Conservation (phyloP, 1,140 invertebrate genomes). For the Eubasilissa regina region DNA sequence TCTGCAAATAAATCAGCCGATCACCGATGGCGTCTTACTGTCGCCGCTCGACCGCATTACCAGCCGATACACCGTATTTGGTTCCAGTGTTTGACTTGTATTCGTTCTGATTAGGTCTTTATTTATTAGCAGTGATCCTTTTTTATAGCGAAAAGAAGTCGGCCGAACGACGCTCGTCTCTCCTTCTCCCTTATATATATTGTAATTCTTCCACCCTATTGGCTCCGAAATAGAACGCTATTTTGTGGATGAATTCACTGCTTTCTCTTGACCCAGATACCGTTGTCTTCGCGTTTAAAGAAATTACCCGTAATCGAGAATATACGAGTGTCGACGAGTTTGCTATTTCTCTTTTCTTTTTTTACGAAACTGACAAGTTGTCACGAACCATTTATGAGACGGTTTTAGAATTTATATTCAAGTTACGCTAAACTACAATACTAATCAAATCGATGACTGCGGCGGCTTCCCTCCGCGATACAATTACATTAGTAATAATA, state of each 20-base stretch:
- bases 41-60: slow-evolving; percentile 1
- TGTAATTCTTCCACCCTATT: background rate
- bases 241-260: background rate
- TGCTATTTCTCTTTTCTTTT: too few relatives aligned
- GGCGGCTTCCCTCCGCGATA: too few relatives aligned
- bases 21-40: background rate
- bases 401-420: too few relatives aligned
- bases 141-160: background rate
- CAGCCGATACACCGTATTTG: background rate
- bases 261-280: background rate
- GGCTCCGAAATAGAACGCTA: background rate
- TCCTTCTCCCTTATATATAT: background rate
- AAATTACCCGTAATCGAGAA: too few relatives aligned
- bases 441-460: too few relatives aligned
- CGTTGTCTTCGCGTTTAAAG: background rate
- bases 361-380: too few relatives aligned
- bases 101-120: background rate
- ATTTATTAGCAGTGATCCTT: background rate
- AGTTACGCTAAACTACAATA: too few relatives aligned
- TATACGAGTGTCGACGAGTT: too few relatives aligned
- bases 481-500: too few relatives aligned
- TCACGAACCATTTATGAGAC: too few relatives aligned
- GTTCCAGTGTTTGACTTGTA: background rate
- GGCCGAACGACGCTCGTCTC: background rate
- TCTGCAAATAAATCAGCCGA: too few relatives aligned